Evolutionary conservation across 2,113 vertebrate species (phyloP).

Genomic region (Protomyctophum bolini): DNA sequence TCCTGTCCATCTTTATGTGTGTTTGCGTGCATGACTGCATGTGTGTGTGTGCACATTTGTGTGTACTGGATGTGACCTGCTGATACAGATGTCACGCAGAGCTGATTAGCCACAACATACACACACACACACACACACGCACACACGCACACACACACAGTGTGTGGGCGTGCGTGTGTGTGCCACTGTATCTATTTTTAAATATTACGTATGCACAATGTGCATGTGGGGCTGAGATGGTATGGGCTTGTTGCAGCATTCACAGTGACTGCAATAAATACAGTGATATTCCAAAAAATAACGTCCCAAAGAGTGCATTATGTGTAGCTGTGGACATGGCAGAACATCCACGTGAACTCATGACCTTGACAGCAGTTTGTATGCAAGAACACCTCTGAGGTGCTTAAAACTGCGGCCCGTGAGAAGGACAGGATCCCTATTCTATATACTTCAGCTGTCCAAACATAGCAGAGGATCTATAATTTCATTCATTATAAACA

Average conservation of each 20-base stretch:
- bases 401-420: conserved; percentile 24
- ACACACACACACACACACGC: not conserved
- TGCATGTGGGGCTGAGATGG: not conserved
- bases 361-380: conserved; percentile 70
- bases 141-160: not conserved
- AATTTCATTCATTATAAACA: too few relatives aligned
- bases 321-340: conserved; percentile 15
- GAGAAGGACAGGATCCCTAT: too few relatives aligned
- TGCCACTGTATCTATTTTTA: not conserved
- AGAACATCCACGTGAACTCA: conserved; percentile 52
- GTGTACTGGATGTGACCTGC: conserved; percentile 20
- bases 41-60: not conserved
- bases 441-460: too few relatives aligned
- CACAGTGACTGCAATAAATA: not conserved
- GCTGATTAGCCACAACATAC: conserved; percentile 63
- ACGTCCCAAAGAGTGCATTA: too few relatives aligned
- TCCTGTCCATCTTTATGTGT: too few relatives aligned
- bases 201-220: not conserved
- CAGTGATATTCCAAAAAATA: too few relatives aligned
- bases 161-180: not conserved
- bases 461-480: too few relatives aligned
- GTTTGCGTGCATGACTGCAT: not conserved
- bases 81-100: conserved; percentile 73
- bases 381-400: conserved; percentile 58
- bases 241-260: not conserved